Percentiles rank a stretch among this genome's conserved stretches.
Conservation (phyloP, 2,888 invertebrate species). For the Seladonia tumulorum region DNA sequence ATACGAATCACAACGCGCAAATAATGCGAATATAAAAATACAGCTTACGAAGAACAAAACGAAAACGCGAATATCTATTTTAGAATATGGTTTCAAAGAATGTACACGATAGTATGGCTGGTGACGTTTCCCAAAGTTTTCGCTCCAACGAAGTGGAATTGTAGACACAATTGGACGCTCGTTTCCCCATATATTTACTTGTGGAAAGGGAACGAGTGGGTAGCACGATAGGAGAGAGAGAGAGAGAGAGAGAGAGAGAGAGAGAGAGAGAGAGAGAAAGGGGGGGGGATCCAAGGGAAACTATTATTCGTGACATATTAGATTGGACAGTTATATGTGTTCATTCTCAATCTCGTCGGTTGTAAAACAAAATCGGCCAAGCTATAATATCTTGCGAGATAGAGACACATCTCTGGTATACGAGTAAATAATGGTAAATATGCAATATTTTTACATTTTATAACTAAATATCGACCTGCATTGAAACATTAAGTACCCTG, state of each 20-base stretch:
- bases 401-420: not conserved
- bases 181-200: constrained; percentile 30
- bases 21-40: not conserved
- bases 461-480: not conserved
- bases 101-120: not conserved
- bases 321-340: constrained; percentile 32
- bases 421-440: not conserved
- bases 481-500: not conserved
- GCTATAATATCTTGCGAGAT: not conserved
- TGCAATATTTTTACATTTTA: not conserved
- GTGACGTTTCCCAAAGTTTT: constrained; percentile 39
- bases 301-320: constrained; percentile 9
- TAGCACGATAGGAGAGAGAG: not conserved
- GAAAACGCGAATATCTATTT: not conserved
- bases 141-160: constrained; percentile 33
- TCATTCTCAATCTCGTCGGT: constrained; percentile 16
- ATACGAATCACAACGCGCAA: not conserved
- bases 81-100: not conserved
- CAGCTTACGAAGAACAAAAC: not conserved
- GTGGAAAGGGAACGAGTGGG: constrained; percentile 27
- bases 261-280: not conserved
- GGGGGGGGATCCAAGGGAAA: not conserved
- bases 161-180: constrained; percentile 33
- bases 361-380: constrained; percentile 17
- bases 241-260: not conserved